A percentile compares a stretch with the other conserved stretches of the same genome.
These are phyloP conservation scores for Nemotelus pantherinus DNA, from an alignment of 2,888 invertebrate species.

Conservation along the genomic window DNA sequence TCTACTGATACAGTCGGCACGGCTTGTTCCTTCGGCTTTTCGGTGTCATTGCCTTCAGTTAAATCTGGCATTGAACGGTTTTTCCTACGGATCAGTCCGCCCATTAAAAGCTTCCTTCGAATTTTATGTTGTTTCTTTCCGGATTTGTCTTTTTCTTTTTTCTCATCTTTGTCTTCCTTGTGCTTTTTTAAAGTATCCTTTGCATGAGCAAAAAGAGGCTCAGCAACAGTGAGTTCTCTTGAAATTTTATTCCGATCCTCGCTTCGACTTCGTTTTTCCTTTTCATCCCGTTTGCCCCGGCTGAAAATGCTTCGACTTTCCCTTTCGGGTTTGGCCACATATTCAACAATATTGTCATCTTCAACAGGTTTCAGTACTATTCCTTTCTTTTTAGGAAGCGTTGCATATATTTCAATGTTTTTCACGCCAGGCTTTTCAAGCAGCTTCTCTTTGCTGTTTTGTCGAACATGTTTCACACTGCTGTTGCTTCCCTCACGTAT, in stretches of 20 bases:
- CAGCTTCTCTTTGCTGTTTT: constrained; percentile 75
- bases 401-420: constrained; percentile 90
- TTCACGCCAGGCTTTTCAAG: constrained; percentile 67
- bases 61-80: constrained; percentile 93
- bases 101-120: constrained; percentile 86
- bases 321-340: constrained; percentile 77
- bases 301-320: constrained; percentile 76
- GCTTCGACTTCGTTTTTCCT: constrained; percentile 83
- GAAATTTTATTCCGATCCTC: constrained; percentile 84
- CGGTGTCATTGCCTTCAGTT: constrained; percentile 75
- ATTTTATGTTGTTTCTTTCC: constrained; percentile 93
- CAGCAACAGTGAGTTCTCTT: constrained; percentile 76
- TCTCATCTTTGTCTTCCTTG: constrained; percentile 71
- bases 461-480: constrained; percentile 78
- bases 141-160: constrained; percentile 75
- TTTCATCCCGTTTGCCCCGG: constrained; percentile 75
- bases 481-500: constrained; percentile 81
- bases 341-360: constrained; percentile 75
- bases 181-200: constrained; percentile 69
- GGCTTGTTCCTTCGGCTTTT: constrained; percentile 59
- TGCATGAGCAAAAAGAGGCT: constrained; percentile 67
- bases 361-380: constrained; percentile 69
- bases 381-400: constrained; percentile 87
- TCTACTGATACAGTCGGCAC: constrained; percentile 72
- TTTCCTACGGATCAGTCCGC: constrained; percentile 86